Evolutionary conservation across 2,888 invertebrate genomes (phyloP), one percentile per base, ranked within the genome.

Genomic region (Ligdia adustata): DNA sequence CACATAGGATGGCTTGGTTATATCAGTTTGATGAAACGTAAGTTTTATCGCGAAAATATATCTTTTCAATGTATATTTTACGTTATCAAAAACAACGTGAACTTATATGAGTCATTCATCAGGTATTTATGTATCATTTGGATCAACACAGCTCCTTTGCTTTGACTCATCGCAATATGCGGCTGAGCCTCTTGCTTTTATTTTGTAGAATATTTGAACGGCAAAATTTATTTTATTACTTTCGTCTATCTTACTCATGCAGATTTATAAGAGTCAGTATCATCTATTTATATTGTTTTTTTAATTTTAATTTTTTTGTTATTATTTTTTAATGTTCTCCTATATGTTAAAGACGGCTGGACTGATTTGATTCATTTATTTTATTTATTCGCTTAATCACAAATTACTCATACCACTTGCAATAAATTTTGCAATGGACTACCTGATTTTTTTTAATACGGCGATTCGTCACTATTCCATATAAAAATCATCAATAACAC

Each of bases 41-140:
- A n/a, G 26, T 40, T 38, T 24, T 34, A 38, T 48, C 7, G 26
- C 6, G 42, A 32, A 48, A 48, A 48, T 40, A 41, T 20, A 37
- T 18, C 9, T 13, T 29, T 9, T 7, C 12, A 18, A 24, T 18
- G 14, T 28, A 14, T 26, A 9, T 35, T 7, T 11, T 18, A 27
- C 9, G 26, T 44, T 51, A 59, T 54, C 54, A 59, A 31, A 40
- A 26, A 14, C 37, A 39, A 28, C 15, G 51, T 41, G 37, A 55
- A 55, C 49, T 55, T 56, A 45, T 40, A 52, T 78, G 75, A 77
- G 61, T 78, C 77, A 78, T 60, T 57, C 62, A 64, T 60, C 51
- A 72, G 66, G 69, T 67, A 72, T 64, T 63, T 60, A 57, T 52
- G 55, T 64, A 64, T 66, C 71, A 75, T 74, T 62, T 69, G 65